These are phyloP conservation scores for Nomada ruficornis DNA, from an alignment of 2,888 invertebrate species.

Conservation along the genomic window DNA sequence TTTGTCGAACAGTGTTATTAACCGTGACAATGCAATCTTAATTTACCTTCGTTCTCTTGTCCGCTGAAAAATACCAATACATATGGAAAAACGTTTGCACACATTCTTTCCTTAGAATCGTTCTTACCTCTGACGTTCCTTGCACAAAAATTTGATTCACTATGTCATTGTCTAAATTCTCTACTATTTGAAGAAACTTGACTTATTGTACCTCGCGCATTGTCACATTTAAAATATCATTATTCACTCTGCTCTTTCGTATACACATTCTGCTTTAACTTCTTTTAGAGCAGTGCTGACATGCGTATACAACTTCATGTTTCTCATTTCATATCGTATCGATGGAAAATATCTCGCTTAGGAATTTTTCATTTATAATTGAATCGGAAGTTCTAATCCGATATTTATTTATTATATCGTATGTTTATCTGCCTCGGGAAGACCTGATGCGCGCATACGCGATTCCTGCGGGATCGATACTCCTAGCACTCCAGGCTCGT, in stretches of 20 bases:
- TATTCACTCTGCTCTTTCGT: background rate
- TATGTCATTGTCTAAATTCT: too few relatives aligned
- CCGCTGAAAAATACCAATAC: conserved; percentile 27
- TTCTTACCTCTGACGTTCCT: too few relatives aligned
- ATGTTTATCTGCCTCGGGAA: conserved; percentile 62
- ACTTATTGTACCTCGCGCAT: background rate
- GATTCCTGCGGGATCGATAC: conserved; percentile 73
- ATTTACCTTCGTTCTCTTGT: conserved; percentile 10
- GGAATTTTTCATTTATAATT: too few relatives aligned
- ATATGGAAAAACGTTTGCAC: conserved; percentile 27
- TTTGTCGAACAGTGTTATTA: too few relatives aligned
- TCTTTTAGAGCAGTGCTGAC: too few relatives aligned
- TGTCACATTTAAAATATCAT: background rate
- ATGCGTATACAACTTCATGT: too few relatives aligned
- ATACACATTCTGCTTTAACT: background rate
- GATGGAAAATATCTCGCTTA: too few relatives aligned
- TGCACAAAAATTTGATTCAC: too few relatives aligned
- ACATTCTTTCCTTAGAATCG: conserved; percentile 9
- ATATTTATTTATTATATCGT: conserved; percentile 63
- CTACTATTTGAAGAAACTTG: too few relatives aligned
- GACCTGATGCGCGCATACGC: conserved; percentile 72
- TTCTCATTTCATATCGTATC: too few relatives aligned
- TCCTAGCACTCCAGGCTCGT: conserved; percentile 64
- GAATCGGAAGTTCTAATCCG: background rate
- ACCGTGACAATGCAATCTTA: background rate